Evolutionary conservation across 2,797 vertebrate genomes (phyloP).

Genomic region (Diplodus sargus): DNA sequence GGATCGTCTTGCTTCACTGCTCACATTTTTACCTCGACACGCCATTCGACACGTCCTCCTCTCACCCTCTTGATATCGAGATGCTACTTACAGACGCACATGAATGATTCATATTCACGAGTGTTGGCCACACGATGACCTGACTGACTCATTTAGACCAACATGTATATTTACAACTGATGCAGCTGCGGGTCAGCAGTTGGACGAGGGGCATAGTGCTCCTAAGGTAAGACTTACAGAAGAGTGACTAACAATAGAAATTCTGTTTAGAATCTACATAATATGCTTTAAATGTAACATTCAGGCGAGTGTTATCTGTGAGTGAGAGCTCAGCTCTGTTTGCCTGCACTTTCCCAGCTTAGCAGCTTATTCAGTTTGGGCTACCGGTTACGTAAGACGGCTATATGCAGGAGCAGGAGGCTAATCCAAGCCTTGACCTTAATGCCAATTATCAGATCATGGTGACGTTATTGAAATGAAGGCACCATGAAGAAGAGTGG

Average conservation of each 20-base stretch:
- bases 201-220: not conserved
- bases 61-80: constrained; percentile 29
- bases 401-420: constrained; percentile 81
- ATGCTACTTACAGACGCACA: constrained; percentile 3
- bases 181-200: no score
- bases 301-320: constrained; percentile 33
- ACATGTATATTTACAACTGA: no score
- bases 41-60: constrained; percentile 26
- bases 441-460: constrained; percentile 86
- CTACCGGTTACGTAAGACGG: constrained; percentile 77
- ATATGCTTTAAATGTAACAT: constrained; percentile 18
- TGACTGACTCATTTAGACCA: not conserved
- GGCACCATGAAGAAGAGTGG: constrained; percentile 45
- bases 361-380: constrained; percentile 79
- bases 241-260: not conserved
- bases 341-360: constrained; percentile 68
- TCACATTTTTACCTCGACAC: constrained; percentile 6
- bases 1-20: constrained; percentile 13
- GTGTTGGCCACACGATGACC: not conserved
- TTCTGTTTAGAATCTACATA: not conserved
- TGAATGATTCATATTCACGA: constrained; percentile 39
- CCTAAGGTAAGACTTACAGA: not conserved
- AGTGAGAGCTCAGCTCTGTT: constrained; percentile 43
- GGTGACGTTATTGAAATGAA: constrained; percentile 73
- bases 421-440: constrained; percentile 80